Evolutionary conservation across 2,797 vertebrate genomes (phyloP).

Genomic region (Gymnodraco acuticeps): DNA sequence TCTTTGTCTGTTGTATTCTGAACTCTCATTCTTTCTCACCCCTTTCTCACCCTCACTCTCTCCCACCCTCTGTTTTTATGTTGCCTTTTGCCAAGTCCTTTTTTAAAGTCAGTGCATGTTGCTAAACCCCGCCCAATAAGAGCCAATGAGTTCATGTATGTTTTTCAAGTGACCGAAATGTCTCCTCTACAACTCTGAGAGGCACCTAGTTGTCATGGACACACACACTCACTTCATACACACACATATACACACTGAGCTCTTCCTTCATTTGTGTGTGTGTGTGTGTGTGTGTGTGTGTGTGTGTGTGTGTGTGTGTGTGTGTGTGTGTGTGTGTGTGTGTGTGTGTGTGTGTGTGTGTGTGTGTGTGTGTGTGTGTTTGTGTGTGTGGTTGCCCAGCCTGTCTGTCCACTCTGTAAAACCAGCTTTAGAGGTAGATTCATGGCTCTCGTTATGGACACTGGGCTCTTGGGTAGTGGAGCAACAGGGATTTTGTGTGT

Average conservation of each 20-base stretch:
- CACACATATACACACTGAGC: conserved; percentile 28
- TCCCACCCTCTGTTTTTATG: conserved; percentile 36
- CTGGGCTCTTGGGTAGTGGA: conserved; percentile 71
- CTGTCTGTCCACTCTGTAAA: conserved; percentile 79
- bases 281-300: conserved; percentile 12
- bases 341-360: too few species aligned
- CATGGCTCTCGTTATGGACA: conserved; percentile 83
- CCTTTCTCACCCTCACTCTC: neutral
- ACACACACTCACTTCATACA: conserved; percentile 45
- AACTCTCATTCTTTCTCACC: neutral
- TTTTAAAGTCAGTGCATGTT: conserved; percentile 44
- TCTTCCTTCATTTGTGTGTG: conserved; percentile 34
- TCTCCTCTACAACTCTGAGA: conserved; percentile 53
- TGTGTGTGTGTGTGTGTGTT: conserved; percentile 15
- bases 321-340: conserved; percentile 15
- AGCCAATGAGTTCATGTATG: conserved; percentile 65
- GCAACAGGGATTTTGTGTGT: conserved; percentile 48
- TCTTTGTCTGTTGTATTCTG: conserved; percentile 26
- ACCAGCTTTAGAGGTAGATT: conserved; percentile 79
- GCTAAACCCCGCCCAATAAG: conserved; percentile 31
- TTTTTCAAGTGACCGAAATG: conserved; percentile 62
- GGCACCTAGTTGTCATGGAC: conserved; percentile 72
- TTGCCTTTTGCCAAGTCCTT: conserved; percentile 42
- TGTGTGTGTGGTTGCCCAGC: conserved; percentile 36
- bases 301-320: neutral